These are phyloP conservation scores for Pelochelys cantorii DNA, from an alignment of 2,797 vertebrate genomes.

Conservation along the genomic window DNA sequence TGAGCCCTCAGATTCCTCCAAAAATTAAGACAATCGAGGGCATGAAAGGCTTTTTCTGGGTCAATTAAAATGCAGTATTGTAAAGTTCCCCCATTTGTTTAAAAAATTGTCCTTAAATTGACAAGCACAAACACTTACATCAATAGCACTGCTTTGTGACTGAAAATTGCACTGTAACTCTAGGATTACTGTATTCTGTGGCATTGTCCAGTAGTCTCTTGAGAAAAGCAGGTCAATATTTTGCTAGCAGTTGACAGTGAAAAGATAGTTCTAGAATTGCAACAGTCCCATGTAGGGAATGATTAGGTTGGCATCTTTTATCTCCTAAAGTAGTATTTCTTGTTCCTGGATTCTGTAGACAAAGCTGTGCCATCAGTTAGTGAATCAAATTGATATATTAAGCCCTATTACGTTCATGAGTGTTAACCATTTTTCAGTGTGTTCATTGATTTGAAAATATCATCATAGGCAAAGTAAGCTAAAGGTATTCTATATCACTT, in stretches of 20 bases:
- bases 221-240: not conserved
- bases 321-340: not conserved
- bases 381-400: not conserved
- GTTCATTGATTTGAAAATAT: not conserved
- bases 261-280: not conserved
- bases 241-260: not conserved
- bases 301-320: not conserved
- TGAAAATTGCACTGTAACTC: not conserved
- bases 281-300: not conserved
- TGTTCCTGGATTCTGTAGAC: not conserved
- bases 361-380: not conserved
- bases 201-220: not conserved
- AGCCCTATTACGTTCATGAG: accelerated
- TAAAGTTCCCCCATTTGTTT: not conserved
- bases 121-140: not conserved
- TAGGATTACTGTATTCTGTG: not conserved
- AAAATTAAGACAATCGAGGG: not conserved
- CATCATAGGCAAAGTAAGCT: not conserved
- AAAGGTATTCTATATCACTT: not conserved
- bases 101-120: not conserved
- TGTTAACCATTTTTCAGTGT: not conserved
- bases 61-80: not conserved
- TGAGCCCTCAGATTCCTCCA: not conserved
- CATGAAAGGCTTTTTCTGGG: not conserved
- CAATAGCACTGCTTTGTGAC: not conserved